Base-by-base conservation (phyloP, 2,888 invertebrate species). In the Pterobdella sp. region DNA sequence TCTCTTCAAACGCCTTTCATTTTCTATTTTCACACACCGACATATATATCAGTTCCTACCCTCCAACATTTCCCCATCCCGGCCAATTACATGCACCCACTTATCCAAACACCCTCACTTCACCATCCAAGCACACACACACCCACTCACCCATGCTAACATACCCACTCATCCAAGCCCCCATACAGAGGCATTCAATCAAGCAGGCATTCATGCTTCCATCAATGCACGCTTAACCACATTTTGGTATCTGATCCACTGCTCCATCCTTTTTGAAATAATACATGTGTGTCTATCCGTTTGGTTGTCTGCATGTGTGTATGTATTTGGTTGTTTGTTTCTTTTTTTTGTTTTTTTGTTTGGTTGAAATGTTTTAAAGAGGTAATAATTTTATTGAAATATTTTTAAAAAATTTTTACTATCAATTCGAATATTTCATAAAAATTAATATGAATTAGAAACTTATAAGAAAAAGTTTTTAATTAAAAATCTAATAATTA, bases 251-350 rank as follows among this genome's bases (percentile, higher is more conserved):
- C 49, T 22, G 22, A 14, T 22, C 49, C 7, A 14, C 49, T 22
- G 22, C 22, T 22, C 49, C 7, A 14, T 22, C 49, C 7, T 42
- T 22, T 22, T 14, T 42, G 10, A 7, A 42, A 14, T 22, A 7
- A 42, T 42, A 7, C 49, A 42, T 42, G 10, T n/a, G n/a, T 64
- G 64, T 64, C 14, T 64, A 26, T 64, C 10, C 26, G 14, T 14
- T n/a, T 71, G 65, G 52, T 35, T 66, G 56, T 67, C 42, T 75
- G 56, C 64, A 56, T 75, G 68, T 74, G 37, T 74, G 72, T 74
- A 52, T 74, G 32, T 74, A 42, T 67, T 52, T 75, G 64, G 56
- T 36, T 75, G 64, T 66, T 37, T 75, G 52, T 56, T 52, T 74
- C 52, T 36, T 32, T 75, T 42, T 7, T 7, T 42, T 42, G 18